Conservation (phyloP, 2,888 invertebrate species). For the Parnassius smintheus region DNA sequence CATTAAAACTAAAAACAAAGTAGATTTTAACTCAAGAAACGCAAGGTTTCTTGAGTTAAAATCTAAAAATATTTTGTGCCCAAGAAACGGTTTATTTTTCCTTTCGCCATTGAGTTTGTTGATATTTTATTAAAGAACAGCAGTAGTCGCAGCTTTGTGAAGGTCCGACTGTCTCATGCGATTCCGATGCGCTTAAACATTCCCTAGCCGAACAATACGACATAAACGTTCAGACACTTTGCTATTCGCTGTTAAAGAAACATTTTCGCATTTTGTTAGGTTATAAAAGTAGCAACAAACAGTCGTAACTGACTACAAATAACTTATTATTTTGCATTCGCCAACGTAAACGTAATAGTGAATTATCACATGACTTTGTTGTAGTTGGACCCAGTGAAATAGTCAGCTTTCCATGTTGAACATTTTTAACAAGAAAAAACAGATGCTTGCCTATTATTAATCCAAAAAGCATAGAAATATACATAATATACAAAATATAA, state of each 20-base stretch:
- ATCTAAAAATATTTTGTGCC: background rate
- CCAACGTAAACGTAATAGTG: slow-evolving; percentile 37
- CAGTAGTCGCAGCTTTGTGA: slow-evolving; percentile 38
- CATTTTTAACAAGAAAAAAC: no score
- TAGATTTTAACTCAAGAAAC: no score
- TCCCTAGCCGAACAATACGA: slow-evolving; percentile 58
- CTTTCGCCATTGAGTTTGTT: slow-evolving; percentile 31
- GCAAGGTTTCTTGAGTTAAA: no score
- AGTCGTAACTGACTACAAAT: slow-evolving; percentile 58
- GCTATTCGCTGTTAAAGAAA: slow-evolving; percentile 52
- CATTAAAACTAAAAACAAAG: no score
- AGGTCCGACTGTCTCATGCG: slow-evolving; percentile 47
- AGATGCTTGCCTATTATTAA: no score
- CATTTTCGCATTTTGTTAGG: slow-evolving; percentile 54
- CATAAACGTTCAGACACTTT: slow-evolving; percentile 65
- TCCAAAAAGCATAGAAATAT: no score
- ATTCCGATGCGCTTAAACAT: slow-evolving; percentile 55
- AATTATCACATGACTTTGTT: slow-evolving; percentile 45
- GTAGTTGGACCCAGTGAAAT: slow-evolving; percentile 2
- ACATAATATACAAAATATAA: no score
- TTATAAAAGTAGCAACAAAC: slow-evolving; percentile 58
- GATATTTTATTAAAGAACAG: slow-evolving; percentile 46
- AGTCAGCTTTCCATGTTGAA: background rate
- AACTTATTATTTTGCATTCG: slow-evolving; percentile 46
- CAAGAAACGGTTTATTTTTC: slow-evolving; percentile 22